A percentile compares a stretch with the other conserved stretches of the same genome.
Conservation (phyloP, 2,797 vertebrate genomes). For the Amblyopsis hoosieri region DNA sequence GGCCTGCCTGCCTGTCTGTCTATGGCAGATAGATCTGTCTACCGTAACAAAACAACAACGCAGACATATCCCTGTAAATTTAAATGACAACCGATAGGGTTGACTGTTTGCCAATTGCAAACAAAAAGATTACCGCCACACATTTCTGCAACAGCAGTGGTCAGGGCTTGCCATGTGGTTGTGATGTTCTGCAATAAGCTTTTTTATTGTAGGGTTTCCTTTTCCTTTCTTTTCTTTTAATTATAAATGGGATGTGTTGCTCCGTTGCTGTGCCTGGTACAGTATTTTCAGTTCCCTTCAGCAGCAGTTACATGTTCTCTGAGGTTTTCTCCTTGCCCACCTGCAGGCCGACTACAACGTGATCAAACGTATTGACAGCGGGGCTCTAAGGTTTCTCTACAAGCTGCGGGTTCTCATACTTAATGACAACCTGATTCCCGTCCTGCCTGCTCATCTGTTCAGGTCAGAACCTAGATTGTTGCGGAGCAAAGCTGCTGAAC, state of each 20-base stretch:
- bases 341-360: slow-evolving; percentile 98
- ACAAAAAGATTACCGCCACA: slow-evolving; percentile 23
- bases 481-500: slow-evolving; percentile 48
- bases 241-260: slow-evolving; percentile 6
- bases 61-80: too few relatives aligned
- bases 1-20: too few relatives aligned
- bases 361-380: slow-evolving; percentile 96
- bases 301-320: slow-evolving; percentile 35
- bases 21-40: too few relatives aligned
- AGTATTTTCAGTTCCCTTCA: slow-evolving; percentile 35
- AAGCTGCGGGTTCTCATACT: slow-evolving; percentile 97
- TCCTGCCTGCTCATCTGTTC: slow-evolving; percentile 85
- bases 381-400: slow-evolving; percentile 94
- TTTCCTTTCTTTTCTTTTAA: not conserved
- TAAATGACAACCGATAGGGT: slow-evolving; percentile 25
- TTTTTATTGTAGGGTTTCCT: slow-evolving; percentile 7
- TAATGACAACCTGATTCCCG: slow-evolving; percentile 98
- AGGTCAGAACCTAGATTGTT: slow-evolving; percentile 64
- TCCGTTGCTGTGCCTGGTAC: slow-evolving; percentile 10
- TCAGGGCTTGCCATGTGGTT: not conserved
- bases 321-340: slow-evolving; percentile 41
- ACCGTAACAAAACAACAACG: too few relatives aligned
- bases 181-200: not conserved
- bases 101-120: slow-evolving; percentile 39
- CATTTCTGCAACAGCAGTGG: slow-evolving; percentile 28